Base-by-base conservation (phyloP, 2,113 vertebrate genomes). In the Fregata magnificens region DNA sequence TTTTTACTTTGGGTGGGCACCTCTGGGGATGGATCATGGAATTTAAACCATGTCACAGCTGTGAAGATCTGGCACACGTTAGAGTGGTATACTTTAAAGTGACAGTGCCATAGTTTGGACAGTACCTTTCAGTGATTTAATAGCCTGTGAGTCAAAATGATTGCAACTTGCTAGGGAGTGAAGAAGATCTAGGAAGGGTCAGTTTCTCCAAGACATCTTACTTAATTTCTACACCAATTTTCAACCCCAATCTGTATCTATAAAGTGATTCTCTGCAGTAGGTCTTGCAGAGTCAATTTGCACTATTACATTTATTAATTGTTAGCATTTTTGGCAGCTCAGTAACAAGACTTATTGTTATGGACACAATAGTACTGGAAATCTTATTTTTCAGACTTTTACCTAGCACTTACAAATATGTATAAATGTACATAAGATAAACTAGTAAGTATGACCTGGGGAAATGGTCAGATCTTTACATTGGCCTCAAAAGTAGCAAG, bases 1-100 rank as follows among this genome's bases (percentile, higher is more conserved):
- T 99, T 98, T 99, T 99, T 99, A 98, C 98, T 99, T 98, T 98
- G 98, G 98, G 98, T 99, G 99, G 98, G 98, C 98, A 99, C 98
- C 97, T 98, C 97, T 98, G 98, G 98, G 98, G 98, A 99, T 98
- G 98, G 98, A 99, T 98, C 98, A 98, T 98, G 98, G 98, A 99
- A 97, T 98, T 98, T 98, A 98, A 98, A 98, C 98, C 98, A 97
- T 98, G 98, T 98, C 97, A 98, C 98, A 98, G 98, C 98, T 98
- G 98, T 99, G 98, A 98, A 98, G 98, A 99, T 98, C 97, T 98
- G 98, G 98, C 98, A 98, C 98, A 98, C 97, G 72, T 98, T 98
- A 98, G 97, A 98, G 89, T 98, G 98, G 98, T 98, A 95, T 98
- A 93, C 95, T 93, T 96, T 97, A 97, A 98, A 98, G 98, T 98